Evolutionary conservation across 2,797 vertebrate species (phyloP).

Genomic region (Artibeus lituratus): DNA sequence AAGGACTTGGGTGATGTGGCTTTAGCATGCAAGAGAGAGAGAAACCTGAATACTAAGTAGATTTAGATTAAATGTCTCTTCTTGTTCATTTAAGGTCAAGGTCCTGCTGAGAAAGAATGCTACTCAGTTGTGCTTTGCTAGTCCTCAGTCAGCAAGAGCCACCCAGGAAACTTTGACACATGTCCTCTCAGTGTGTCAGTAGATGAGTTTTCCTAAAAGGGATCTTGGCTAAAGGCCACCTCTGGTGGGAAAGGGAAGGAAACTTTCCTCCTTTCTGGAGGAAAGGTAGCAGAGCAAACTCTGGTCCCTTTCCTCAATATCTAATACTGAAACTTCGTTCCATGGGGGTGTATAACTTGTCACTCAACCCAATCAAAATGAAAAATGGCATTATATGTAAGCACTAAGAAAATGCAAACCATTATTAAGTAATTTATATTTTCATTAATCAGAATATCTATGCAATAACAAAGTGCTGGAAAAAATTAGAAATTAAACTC

Average conservation of each 20-base stretch:
- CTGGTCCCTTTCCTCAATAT: neutral
- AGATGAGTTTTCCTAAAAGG: neutral
- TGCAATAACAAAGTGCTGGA: neutral
- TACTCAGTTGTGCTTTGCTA: neutral
- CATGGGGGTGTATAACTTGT: neutral
- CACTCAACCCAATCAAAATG: neutral
- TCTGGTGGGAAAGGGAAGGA: too few species aligned
- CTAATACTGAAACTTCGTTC: neutral
- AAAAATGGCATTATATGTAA: neutral
- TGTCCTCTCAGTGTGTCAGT: neutral
- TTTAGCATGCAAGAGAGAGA: neutral
- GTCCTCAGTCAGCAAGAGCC: neutral
- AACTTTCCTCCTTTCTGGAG: too few species aligned
- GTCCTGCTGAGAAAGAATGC: neutral
- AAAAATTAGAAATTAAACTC: conserved; percentile 28
- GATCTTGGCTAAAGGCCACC: neutral
- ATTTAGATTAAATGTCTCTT: neutral
- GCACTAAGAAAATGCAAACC: neutral
- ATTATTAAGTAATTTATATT: neutral
- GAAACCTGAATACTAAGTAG: rapidly evolving
- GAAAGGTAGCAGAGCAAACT: neutral
- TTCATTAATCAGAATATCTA: neutral
- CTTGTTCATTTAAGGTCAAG: neutral
- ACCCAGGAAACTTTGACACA: neutral
- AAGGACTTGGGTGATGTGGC: neutral